Percentiles rank a stretch among this genome's conserved stretches.
Conservation (phyloP, 2,797 vertebrate species). For the Thaleichthys pacificus region DNA sequence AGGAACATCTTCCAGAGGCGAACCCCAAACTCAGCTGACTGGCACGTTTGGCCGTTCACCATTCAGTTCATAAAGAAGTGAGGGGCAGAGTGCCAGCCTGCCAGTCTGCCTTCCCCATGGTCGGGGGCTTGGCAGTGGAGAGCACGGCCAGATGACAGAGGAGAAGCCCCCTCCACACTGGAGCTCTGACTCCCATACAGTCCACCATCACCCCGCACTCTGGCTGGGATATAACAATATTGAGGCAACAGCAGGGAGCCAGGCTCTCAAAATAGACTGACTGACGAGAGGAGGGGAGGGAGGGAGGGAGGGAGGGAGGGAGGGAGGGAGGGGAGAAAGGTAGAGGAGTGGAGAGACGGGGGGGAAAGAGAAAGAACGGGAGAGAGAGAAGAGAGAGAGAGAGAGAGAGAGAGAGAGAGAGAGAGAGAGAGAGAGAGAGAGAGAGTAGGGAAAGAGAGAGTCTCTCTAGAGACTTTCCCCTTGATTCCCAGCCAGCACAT, state of each 20-base stretch:
- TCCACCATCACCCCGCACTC: too few relatives aligned
- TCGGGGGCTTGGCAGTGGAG: not conserved
- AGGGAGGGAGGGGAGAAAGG: not conserved
- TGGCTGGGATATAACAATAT: slow-evolving; percentile 45
- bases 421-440: slow-evolving; percentile 4
- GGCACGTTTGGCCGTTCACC: too few relatives aligned
- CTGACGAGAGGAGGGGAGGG: not conserved
- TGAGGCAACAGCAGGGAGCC: slow-evolving; percentile 45
- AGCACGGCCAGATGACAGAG: not conserved
- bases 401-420: not conserved
- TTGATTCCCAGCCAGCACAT: slow-evolving; percentile 77
- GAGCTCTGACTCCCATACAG: too few relatives aligned
- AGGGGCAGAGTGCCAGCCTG: too few relatives aligned
- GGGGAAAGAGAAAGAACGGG: too few relatives aligned
- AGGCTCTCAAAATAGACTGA: slow-evolving; percentile 29
- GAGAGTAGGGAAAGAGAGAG: slow-evolving; percentile 21
- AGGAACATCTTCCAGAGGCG: too few relatives aligned
- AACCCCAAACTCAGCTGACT: too few relatives aligned
- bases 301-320: too few relatives aligned
- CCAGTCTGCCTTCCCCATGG: too few relatives aligned
- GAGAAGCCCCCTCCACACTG: not conserved
- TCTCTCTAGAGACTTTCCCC: slow-evolving; percentile 50
- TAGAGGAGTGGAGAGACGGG: not conserved
- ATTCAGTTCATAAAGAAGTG: too few relatives aligned
- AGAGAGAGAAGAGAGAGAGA: not conserved